These are phyloP conservation scores for Ridgeia piscesae DNA, from an alignment of 1,140 invertebrate genomes.

Conservation along the genomic window DNA sequence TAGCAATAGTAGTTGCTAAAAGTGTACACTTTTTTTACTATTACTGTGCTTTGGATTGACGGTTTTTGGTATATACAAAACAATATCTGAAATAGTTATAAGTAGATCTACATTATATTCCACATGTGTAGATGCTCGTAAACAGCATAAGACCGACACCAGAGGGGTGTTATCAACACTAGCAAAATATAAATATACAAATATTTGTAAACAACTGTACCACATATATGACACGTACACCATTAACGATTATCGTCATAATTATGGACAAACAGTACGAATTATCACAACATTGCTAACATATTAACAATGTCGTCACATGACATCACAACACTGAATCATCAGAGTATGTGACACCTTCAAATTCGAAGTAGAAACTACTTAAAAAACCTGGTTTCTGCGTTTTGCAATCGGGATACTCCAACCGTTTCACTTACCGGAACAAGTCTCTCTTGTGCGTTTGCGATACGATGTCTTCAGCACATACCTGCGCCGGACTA, in stretches of 20 bases:
- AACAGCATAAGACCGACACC: too few species aligned
- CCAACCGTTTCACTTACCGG: not conserved
- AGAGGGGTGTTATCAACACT: too few species aligned
- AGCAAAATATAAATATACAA: not conserved
- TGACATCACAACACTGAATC: too few species aligned
- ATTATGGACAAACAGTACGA: not conserved
- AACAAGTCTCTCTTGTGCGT: not conserved
- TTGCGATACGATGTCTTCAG: not conserved
- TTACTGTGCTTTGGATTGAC: not conserved
- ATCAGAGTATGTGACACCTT: not conserved
- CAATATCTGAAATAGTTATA: not conserved
- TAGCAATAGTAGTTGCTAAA: not conserved
- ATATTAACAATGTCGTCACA: not conserved
- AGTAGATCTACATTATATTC: not conserved
- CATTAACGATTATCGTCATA: too few species aligned
- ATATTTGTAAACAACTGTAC: not conserved
- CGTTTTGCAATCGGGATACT: not conserved
- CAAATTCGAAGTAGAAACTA: not conserved
- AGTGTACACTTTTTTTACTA: not conserved
- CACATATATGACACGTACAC: too few species aligned
- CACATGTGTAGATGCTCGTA: not conserved
- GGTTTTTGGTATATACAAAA: not conserved
- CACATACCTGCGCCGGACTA: not conserved
- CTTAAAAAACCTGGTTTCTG: not conserved
- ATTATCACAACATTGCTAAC: not conserved